Evolutionary conservation across 2,888 invertebrate genomes (phyloP).

Genomic region (Drosophila longiperda): DNA sequence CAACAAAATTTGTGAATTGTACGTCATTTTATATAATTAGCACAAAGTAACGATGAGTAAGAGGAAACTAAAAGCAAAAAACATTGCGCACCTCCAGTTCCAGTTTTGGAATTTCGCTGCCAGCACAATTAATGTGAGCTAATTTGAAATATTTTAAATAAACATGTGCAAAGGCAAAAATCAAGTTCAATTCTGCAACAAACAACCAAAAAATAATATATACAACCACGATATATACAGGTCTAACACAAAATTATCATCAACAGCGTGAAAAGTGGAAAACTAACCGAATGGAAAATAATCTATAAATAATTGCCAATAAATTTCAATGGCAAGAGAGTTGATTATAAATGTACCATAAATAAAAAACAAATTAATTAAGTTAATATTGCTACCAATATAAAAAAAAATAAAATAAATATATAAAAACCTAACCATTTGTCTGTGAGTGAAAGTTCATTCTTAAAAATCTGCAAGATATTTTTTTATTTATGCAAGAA

Average conservation of each 20-base stretch:
- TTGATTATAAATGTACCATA: slow-evolving; percentile 40
- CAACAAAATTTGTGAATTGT: slow-evolving; percentile 58
- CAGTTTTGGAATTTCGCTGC: slow-evolving; percentile 32
- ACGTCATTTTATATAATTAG: slow-evolving; percentile 77
- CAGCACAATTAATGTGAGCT: slow-evolving; percentile 58
- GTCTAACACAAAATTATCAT: slow-evolving; percentile 21
- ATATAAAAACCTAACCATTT: neutral
- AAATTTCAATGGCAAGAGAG: slow-evolving; percentile 54
- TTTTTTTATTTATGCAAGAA: neutral
- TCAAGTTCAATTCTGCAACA: slow-evolving; percentile 56
- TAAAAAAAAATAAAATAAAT: neutral
- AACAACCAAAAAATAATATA: slow-evolving; percentile 4
- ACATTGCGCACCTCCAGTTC: slow-evolving; percentile 45
- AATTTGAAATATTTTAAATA: slow-evolving; percentile 70
- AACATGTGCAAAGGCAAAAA: slow-evolving; percentile 55
- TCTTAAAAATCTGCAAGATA: neutral
- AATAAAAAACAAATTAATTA: slow-evolving; percentile 40
- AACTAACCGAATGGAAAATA: slow-evolving; percentile 40
- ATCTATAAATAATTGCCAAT: slow-evolving; percentile 66
- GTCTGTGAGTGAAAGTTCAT: neutral
- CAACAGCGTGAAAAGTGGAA: slow-evolving; percentile 35
- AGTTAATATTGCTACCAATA: slow-evolving; percentile 6
- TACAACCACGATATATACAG: slow-evolving; percentile 13
- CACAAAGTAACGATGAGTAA: slow-evolving; percentile 21
- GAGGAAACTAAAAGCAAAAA: slow-evolving; percentile 1